A percentile compares a stretch with the other conserved stretches of the same genome.
These are phyloP conservation scores for Drosophila nigromelanica DNA, from an alignment of 1,140 invertebrate species.

Conservation along the genomic window DNA sequence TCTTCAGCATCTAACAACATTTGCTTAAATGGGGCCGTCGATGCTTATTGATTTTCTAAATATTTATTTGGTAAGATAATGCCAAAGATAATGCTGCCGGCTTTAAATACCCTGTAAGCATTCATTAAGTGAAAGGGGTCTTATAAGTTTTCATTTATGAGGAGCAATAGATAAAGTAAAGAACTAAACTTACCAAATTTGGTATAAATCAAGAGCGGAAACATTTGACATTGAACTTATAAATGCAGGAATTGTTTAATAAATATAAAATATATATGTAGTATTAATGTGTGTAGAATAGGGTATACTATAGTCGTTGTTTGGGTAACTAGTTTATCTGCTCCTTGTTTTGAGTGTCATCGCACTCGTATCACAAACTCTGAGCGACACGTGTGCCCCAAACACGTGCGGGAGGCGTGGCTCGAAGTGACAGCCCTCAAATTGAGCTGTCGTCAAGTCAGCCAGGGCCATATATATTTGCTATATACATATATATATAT, in stretches of 20 bases:
- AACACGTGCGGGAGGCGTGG: conserved; percentile 48
- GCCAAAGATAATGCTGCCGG: neutral
- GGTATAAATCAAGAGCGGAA: no score
- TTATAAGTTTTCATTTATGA: neutral
- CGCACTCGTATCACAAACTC: conserved; percentile 2
- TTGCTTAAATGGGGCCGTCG: conserved; percentile 13
- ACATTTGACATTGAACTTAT: no score
- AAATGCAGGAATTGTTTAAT: no score
- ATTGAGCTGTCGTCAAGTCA: conserved; percentile 36
- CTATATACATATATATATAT: conserved; percentile 3
- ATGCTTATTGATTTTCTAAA: conserved; percentile 68
- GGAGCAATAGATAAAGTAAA: no score
- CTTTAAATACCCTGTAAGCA: neutral
- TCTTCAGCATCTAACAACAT: conserved; percentile 1
- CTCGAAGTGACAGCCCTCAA: conserved; percentile 16
- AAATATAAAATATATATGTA: no score
- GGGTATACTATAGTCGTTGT: neutral
- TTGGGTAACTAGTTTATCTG: neutral
- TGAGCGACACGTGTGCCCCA: conserved; percentile 4
- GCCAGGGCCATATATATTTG: neutral
- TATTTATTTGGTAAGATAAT: conserved; percentile 36
- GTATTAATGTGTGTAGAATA: neutral
- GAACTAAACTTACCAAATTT: no score
- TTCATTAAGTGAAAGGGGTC: neutral
- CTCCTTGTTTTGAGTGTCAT: conserved; percentile 4